Base-by-base conservation (phyloP, 2,113 vertebrate genomes). In the Haliaeetus leucogaster region DNA sequence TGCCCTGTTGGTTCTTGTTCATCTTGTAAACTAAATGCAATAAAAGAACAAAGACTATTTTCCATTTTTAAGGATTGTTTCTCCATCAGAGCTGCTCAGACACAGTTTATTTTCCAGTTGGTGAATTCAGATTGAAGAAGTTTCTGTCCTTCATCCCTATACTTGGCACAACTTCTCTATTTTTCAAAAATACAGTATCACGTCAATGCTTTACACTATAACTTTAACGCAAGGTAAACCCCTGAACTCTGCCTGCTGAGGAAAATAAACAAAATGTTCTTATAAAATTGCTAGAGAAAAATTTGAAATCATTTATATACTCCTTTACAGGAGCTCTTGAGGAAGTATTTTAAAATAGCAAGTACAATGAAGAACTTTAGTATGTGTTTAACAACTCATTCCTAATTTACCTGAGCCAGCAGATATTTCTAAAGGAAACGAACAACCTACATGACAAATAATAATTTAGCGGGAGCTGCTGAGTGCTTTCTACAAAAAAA, bases 1-100 rank as follows among this genome's bases (percentile, higher is more conserved):
- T 94, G 78, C 81, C 88, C 59, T 89, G 8, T 20, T 93, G 45
- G 89, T 66, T 77, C 72, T 77, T 95, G 92, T 72, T 83, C 82
- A 71, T 70, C 91, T 89, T 84, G 58, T 95, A 95, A 97, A 95
- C 70, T 53, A 67, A 97, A 95, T 53, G 71, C 65, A 96, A 95
- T 95, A 96, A 93, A 96, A 97, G 96, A 96, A 82, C 73, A 91
- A 93, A 93, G 81, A 89, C 45, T 42, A 48, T 63, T 94, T 92
- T 70, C 58, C 86, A 90, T 89, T 93, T 97, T 80, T 91, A 89
- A 93, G 55, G 45, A 88, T 67, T 74, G 30, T 79, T 97, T 95
- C 36, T 90, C 82, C 83, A 82, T 93, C 59, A 89, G 61, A 96
- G 63, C 68, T 94, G 62, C 70, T 95, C 92, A 70, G 87, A 83